Evolutionary conservation across 2,113 vertebrate species (phyloP), one percentile per base, ranked within the genome.

Genomic region (Cinclus cinclus): DNA sequence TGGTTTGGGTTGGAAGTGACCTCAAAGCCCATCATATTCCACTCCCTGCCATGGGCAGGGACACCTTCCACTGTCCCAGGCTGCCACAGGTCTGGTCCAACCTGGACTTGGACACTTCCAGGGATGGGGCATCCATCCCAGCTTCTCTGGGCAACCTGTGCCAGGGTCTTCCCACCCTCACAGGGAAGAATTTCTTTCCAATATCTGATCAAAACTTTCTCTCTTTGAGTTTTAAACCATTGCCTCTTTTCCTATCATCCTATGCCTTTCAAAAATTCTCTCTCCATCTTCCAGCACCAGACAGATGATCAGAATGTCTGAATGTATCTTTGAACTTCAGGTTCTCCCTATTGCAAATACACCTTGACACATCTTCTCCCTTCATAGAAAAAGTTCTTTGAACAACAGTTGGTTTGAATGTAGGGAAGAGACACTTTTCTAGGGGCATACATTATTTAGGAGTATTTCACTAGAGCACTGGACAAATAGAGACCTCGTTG

Each of bases 1-100:
- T 17, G 37, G 33, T 46, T 28, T 59, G 68, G 52, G 19, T 17
- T 44, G 33, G 33, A 52, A 67, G 37, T 0, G 3, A 67, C 7
- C 28, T 39, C 8, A n/a, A 89, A 74, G 28, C 13, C 3, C 59
- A 33, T 9, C 44, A 9, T 0, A 0, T 65, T 10, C 33, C 23
- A 46, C 19, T 7, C 52, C 18, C 15, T 67, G 52, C 13, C n/a
- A 71, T 3, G 17, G 10, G 4, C 41, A 63, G 41, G n/a, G 16
- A 41, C 23, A 52, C 4, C 15, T 89, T 20, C 13, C 27, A 21
- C 37, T n/a, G 1, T 2, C 12, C 52, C 86, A 52, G 59, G 15
- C 0, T 46, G 46, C 7, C 1, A 37, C 76, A 42, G 58, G 22
- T 17, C 35, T 25, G 0, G 0, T 49, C 42, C 50, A 65, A 0